Percentiles rank a stretch among this genome's conserved stretches.
These are phyloP conservation scores for Nemoura dubitans DNA, from an alignment of 2,888 invertebrate genomes.

Conservation along the genomic window DNA sequence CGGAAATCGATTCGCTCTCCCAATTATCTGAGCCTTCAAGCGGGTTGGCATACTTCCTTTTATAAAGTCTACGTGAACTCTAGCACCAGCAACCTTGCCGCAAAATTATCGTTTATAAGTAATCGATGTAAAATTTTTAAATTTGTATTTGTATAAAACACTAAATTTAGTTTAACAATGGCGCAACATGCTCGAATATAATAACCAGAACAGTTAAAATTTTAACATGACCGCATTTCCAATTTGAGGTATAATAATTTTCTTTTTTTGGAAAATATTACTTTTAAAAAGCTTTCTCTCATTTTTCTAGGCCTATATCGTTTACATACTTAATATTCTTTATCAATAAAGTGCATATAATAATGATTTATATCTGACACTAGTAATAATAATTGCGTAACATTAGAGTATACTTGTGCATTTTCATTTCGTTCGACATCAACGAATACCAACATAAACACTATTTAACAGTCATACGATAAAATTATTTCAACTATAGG, in stretches of 20 bases:
- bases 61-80: not conserved
- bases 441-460: conserved; percentile 5
- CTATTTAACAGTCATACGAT: not conserved
- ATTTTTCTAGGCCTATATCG: not conserved
- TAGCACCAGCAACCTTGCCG: not conserved
- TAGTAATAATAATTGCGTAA: conserved; percentile 12
- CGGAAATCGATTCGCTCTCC: not conserved
- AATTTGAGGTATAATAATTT: conserved; percentile 2
- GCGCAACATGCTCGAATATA: not conserved
- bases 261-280: not conserved
- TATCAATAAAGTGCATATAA: not conserved
- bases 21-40: not conserved
- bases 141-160: not conserved
- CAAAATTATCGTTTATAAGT: not conserved
- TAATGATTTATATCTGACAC: not conserved
- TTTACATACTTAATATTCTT: not conserved
- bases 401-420: conserved; percentile 12
- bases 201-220: not conserved
- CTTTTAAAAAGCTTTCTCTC: not conserved
- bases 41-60: not conserved
- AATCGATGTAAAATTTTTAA: conserved; percentile 1
- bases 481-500: not conserved
- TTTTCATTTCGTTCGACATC: not conserved
- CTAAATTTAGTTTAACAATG: not conserved
- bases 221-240: not conserved